Evolutionary conservation across 1,140 invertebrate genomes (phyloP).

Genomic region (Drosophila nigrodunni): DNA sequence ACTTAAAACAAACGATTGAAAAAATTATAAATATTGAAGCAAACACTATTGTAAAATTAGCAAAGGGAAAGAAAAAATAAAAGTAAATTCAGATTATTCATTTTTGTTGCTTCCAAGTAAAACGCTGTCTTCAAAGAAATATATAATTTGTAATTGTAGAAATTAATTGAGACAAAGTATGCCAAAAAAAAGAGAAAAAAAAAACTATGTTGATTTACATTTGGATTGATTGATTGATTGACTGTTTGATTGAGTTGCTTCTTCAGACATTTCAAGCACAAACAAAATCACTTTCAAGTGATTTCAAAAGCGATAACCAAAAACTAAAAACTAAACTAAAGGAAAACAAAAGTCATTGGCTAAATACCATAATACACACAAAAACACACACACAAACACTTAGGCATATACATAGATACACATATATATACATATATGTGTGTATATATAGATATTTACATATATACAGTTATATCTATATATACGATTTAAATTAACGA

Average conservation of each 20-base stretch:
- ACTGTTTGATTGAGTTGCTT: constrained; percentile 16
- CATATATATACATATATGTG: neutral
- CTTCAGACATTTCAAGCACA: constrained; percentile 49
- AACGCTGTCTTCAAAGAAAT: constrained; percentile 52
- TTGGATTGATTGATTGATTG: constrained; percentile 8
- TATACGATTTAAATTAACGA: constrained; percentile 2
- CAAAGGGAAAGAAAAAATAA: constrained; percentile 22
- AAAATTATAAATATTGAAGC: neutral
- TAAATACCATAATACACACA: constrained; percentile 47
- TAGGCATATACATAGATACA: constrained; percentile 45
- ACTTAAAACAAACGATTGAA: constrained; percentile 44
- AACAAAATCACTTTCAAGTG: constrained; percentile 45
- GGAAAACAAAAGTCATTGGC: constrained; percentile 66
- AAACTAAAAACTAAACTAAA: constrained; percentile 35
- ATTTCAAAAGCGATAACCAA: constrained; percentile 61
- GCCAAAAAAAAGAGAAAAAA: neutral
- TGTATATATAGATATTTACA: neutral
- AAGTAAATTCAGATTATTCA: constrained; percentile 41
- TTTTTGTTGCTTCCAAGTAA: constrained; percentile 73
- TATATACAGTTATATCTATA: constrained; percentile 20
- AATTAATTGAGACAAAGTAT: constrained; percentile 21
- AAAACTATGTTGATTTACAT: constrained; percentile 2
- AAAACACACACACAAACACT: constrained; percentile 23
- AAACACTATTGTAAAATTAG: constrained; percentile 21
- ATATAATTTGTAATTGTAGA: constrained; percentile 39